A percentile compares a stretch with the other conserved stretches of the same genome.
Evolutionary conservation across 2,113 vertebrate species (phyloP).

Genomic region (Parotia lawesii): DNA sequence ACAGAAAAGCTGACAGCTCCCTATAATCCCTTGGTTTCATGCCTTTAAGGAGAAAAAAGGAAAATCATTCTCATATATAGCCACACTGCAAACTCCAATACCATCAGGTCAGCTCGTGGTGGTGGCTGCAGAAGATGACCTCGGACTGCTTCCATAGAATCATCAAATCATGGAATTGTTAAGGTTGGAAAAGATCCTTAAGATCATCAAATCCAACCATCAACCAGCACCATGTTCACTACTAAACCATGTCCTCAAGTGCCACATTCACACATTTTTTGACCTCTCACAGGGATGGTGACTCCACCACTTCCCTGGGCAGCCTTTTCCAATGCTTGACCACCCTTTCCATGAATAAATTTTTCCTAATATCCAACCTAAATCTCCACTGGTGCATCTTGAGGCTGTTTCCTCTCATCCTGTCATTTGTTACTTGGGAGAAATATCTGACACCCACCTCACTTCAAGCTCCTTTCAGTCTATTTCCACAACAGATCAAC

Average conservation of each 20-base stretch:
- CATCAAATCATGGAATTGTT: neutral
- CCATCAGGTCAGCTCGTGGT: neutral
- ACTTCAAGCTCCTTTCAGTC: neutral
- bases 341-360: neutral
- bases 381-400: neutral
- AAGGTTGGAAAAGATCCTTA: neutral
- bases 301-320: neutral
- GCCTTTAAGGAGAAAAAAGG: neutral
- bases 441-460: neutral
- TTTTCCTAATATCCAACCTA: neutral
- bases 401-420: neutral
- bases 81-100: neutral
- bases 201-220: neutral
- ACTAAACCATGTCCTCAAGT: neutral
- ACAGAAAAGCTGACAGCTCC: neutral
- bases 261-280: neutral
- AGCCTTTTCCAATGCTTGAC: neutral
- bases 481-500: neutral
- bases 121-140: neutral
- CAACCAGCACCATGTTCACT: neutral
- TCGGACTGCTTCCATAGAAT: neutral
- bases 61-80: neutral
- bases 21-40: neutral
- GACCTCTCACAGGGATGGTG: neutral
- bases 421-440: neutral